phyloP scores from a whole-genome alignment of 53 echinoderm and acorn worm genomes.

The Arbacia lixula region DNA sequence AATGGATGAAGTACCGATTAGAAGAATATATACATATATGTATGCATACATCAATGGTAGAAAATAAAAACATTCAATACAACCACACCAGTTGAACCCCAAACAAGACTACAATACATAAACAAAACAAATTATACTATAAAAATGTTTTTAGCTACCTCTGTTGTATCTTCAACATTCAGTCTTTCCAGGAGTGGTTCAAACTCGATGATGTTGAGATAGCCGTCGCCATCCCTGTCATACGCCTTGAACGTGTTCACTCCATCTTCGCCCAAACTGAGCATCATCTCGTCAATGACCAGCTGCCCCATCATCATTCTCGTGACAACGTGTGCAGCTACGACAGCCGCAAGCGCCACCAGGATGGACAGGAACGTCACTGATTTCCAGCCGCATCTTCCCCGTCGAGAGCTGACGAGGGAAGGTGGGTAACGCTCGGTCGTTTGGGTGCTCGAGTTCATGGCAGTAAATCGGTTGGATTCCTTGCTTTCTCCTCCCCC shows the following conservation, averaged over 20 bases:
- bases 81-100: no score
- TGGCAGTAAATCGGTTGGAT: no score
- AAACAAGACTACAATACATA: no score
- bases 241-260: constrained; percentile 75
- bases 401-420: not conserved
- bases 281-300: constrained; percentile 26
- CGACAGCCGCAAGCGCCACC: constrained; percentile 62
- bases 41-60: no score
- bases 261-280: constrained; percentile 76
- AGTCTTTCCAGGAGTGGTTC: constrained; percentile 84
- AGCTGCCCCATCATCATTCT: constrained; percentile 39
- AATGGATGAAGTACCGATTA: no score
- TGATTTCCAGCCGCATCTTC: constrained; percentile 54
- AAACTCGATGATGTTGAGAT: constrained; percentile 90
- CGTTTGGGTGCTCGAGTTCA: constrained; percentile 9
- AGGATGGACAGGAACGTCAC: constrained; percentile 65
- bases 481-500: not conserved
- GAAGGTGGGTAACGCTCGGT: constrained; percentile 21
- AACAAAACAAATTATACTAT: no score
- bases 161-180: constrained; percentile 31
- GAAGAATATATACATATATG: no score
- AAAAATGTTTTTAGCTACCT: no score
- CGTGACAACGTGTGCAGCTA: constrained; percentile 34
- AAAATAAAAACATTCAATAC: no score
- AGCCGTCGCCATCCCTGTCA: constrained; percentile 82